Evolutionary conservation across 2,888 invertebrate genomes (phyloP), one percentile per base, ranked within the genome.

Genomic region (Taenaris catops): DNA sequence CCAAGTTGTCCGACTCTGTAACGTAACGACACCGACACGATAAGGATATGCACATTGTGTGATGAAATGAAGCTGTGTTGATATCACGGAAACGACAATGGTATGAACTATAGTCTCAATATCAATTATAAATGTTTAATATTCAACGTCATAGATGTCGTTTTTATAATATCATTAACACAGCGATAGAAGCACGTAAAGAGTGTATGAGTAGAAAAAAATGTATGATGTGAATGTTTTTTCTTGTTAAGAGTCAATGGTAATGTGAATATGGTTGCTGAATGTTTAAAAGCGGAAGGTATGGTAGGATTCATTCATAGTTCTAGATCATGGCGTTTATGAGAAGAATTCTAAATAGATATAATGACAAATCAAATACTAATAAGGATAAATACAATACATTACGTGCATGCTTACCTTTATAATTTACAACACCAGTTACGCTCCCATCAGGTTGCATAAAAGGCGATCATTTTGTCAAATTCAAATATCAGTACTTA

Each of bases 1-100:
- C 95, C 92, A 95, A 91, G 92, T 95, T 95, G 92, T 95, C 95
- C 88, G 94, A 94, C 90, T 96, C 93, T 93, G 93, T 63, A 89
- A 90, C 36, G 40, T 36, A 45, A 49, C 35, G 36, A 41, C 21
- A 21, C 9, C n/a, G 38, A 25, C 20, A 33, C 31, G 44, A 38
- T 45, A 21, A 39, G 34, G 42, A 41, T 41, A 38, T 48, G 44
- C 19, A 21, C 20, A n/a, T 3, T 1, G 7, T 25, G 5, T 11
- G 1, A 9, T 14, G 32, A 7, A 6, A 25, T 25, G 32, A 32
- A 10, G 32, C 24, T 18, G 32, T 11, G 24, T 24, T 25, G 32
- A 32, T 32, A 32, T 25, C 12, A 32, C 18, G 18, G 10, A 24
- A 32, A 25, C 32, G 32, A 32, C 32, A 23, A n/a, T n/a, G n/a